Evolutionary conservation across 2,113 vertebrate genomes (phyloP).

Genomic region (Arvicanthis niloticus): DNA sequence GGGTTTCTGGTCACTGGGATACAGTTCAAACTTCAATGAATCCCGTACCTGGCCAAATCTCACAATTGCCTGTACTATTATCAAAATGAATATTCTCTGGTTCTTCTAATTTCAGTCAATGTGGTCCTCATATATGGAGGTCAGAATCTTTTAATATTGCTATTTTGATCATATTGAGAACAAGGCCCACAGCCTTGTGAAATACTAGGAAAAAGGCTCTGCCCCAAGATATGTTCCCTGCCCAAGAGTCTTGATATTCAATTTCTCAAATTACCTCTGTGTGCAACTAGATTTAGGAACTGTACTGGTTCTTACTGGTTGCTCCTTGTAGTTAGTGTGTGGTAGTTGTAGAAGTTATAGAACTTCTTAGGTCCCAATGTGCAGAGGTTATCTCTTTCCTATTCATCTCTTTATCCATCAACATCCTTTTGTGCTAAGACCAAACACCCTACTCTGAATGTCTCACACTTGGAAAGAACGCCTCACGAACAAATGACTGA

Average conservation of each 20-base stretch:
- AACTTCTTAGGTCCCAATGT: not conserved
- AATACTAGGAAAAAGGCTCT: not conserved
- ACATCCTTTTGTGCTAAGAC: not conserved
- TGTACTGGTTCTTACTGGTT: not conserved
- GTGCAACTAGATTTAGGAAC: not conserved
- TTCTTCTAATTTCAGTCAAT: constrained; percentile 1
- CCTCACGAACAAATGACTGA: constrained; percentile 44
- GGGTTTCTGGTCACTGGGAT: constrained; percentile 24
- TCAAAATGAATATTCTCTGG: not conserved
- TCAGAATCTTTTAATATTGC: not conserved
- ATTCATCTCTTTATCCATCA: not conserved
- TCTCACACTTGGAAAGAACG: not conserved
- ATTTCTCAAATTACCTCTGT: constrained; percentile 2
- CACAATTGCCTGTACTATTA: not conserved
- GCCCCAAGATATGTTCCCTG: not conserved
- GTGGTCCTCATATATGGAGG: not conserved
- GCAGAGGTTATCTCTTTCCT: not conserved
- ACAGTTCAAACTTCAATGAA: not conserved
- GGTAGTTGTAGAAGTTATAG: not conserved
- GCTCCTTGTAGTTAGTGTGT: not conserved
- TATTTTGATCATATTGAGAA: not conserved
- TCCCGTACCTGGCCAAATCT: not conserved
- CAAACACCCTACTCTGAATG: constrained; percentile 8
- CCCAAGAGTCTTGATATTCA: constrained; percentile 13
- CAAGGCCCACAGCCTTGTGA: not conserved